Evolutionary conservation across 2,797 vertebrate genomes (phyloP).

Genomic region (Tenualosa thibaudeaui): DNA sequence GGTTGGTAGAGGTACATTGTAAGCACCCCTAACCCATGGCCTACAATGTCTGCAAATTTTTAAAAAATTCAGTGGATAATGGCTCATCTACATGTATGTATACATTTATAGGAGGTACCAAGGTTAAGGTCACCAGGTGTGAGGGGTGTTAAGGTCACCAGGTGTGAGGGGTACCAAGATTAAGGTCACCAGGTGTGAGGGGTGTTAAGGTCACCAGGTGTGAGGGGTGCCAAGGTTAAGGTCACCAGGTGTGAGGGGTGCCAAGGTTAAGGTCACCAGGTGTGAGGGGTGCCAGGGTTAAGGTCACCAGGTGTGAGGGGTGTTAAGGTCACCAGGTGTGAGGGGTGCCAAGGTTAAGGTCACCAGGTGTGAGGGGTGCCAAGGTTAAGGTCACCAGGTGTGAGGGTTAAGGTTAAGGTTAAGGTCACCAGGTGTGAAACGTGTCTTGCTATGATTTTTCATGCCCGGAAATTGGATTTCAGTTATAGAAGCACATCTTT

Average conservation of each 20-base stretch:
- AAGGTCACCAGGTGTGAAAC: background rate
- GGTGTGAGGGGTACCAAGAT: background rate
- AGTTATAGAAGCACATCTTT: background rate
- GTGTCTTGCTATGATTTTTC: background rate
- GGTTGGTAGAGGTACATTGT: too few relatives aligned
- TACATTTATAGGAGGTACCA: too few relatives aligned
- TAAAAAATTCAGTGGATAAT: too few relatives aligned
- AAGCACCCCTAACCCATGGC: too few relatives aligned
- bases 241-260: background rate
- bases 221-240: background rate
- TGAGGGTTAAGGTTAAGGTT: background rate
- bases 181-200: too few relatives aligned
- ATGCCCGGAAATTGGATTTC: slow-evolving; percentile 1
- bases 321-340: background rate
- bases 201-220: too few relatives aligned
- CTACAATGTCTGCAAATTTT: too few relatives aligned
- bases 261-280: background rate
- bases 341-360: background rate
- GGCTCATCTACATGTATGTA: too few relatives aligned
- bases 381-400: background rate
- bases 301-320: too few relatives aligned
- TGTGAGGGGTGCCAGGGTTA: background rate
- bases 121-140: background rate
- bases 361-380: background rate
- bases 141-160: background rate